phyloP scores from a whole-genome alignment of 2,888 invertebrate species.

The Ectemnius cavifrons region DNA sequence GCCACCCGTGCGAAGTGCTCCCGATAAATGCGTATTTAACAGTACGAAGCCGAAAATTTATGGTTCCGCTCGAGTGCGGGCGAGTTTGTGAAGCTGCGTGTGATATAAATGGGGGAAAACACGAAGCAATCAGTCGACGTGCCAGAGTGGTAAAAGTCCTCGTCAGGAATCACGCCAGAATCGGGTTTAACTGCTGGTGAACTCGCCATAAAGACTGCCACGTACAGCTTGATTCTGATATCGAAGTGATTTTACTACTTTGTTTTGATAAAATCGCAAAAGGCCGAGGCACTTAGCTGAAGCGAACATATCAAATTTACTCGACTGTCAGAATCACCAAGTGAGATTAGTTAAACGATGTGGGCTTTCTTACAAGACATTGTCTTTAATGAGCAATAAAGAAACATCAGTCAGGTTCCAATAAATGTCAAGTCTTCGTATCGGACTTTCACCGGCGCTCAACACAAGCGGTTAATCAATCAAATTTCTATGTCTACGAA shows the following conservation, averaged over 20 bases:
- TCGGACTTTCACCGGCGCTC: constrained; percentile 31
- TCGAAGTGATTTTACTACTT: constrained; percentile 21
- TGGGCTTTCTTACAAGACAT: not conserved
- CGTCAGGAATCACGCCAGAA: constrained; percentile 31
- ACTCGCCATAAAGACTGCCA: constrained; percentile 28
- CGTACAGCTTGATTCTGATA: constrained; percentile 31
- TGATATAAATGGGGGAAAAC: no score
- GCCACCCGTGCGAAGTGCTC: not conserved
- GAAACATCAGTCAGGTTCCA: constrained; percentile 11
- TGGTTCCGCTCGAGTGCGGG: not conserved
- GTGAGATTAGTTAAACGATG: no score
- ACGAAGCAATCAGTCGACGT: no score
- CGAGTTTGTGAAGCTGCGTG: constrained; percentile 15
- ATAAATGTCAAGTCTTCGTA: constrained; percentile 30
- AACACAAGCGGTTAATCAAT: constrained; percentile 30
- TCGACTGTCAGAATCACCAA: no score
- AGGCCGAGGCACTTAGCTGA: not conserved
- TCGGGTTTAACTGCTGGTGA: constrained; percentile 34
- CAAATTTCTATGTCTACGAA: constrained; percentile 15
- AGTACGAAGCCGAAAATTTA: constrained; percentile 26
- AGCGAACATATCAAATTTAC: not conserved
- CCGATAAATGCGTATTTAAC: constrained; percentile 25
- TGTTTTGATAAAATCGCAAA: constrained; percentile 23
- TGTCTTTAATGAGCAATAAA: constrained; percentile 14
- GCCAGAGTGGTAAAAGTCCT: constrained; percentile 31